A percentile compares a stretch with the other conserved stretches of the same genome.
These are phyloP conservation scores for Edolisoma coerulescens DNA, from an alignment of 2,113 vertebrate genomes.

Conservation along the genomic window DNA sequence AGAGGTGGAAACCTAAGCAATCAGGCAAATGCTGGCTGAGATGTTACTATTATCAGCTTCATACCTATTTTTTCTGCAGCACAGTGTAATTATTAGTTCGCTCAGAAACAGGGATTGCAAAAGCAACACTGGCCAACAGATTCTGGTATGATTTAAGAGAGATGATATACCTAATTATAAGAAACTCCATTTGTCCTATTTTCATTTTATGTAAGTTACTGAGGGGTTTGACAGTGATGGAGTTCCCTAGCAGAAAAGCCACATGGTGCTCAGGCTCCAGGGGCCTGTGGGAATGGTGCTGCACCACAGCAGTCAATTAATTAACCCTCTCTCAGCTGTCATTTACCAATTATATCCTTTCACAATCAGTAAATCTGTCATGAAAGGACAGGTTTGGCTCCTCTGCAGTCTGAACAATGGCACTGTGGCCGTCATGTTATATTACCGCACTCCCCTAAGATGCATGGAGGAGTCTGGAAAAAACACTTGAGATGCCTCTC, in stretches of 20 bases:
- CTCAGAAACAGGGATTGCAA: background rate
- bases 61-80: background rate
- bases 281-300: background rate
- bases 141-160: background rate
- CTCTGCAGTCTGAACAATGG: background rate
- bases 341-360: background rate
- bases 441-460: background rate
- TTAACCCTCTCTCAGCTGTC: background rate
- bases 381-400: background rate
- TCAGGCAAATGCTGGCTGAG: background rate
- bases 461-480: background rate
- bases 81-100: background rate
- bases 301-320: background rate
- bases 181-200: background rate
- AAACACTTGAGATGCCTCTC: background rate
- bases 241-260: background rate
- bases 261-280: background rate
- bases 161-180: background rate
- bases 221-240: background rate
- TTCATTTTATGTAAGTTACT: background rate
- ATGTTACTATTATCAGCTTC: background rate
- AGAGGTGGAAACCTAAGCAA: background rate
- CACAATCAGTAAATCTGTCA: background rate
- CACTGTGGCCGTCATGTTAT: background rate
- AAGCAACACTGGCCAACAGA: background rate